Evolutionary conservation across 2,113 vertebrate genomes (phyloP).

Genomic region (Lota lota): DNA sequence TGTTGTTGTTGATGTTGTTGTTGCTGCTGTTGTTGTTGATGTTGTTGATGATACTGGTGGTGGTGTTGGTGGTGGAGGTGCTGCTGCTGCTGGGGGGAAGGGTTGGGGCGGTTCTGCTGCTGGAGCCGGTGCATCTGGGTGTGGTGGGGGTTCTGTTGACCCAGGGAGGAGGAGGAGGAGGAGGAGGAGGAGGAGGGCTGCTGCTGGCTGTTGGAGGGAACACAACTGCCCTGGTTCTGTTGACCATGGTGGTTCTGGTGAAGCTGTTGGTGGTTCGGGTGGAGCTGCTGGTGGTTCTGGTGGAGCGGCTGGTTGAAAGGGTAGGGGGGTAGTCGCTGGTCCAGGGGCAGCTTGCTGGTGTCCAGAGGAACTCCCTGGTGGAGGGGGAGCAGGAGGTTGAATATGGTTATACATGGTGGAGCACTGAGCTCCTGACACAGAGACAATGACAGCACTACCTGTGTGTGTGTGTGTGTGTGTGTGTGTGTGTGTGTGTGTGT

Average conservation of each 20-base stretch:
- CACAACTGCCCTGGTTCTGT: slow-evolving; percentile 7
- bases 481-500: slow-evolving; percentile 4
- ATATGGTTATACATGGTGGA: background rate
- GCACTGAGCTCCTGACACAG: too few relatives aligned
- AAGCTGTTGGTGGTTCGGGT: background rate
- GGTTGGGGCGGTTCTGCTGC: slow-evolving; percentile 20
- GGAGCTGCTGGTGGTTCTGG: slow-evolving; percentile 54
- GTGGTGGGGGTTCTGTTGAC: slow-evolving; percentile 48
- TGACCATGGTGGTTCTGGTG: slow-evolving; percentile 62
- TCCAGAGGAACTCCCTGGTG: slow-evolving; percentile 86
- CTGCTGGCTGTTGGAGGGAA: slow-evolving; percentile 43
- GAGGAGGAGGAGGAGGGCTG: background rate
- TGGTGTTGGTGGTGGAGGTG: slow-evolving; percentile 11
- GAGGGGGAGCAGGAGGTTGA: background rate
- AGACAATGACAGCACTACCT: background rate
- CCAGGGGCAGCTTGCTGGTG: slow-evolving; percentile 82
- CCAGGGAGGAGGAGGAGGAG: slow-evolving; percentile 11
- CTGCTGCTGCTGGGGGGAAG: slow-evolving; percentile 22
- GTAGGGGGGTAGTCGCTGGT: slow-evolving; percentile 83
- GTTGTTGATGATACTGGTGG: slow-evolving; percentile 14
- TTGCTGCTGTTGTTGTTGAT: background rate
- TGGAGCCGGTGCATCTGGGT: slow-evolving; percentile 37
- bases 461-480: background rate
- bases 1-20: background rate
- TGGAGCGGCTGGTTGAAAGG: slow-evolving; percentile 71